Evolutionary conservation across 2,797 vertebrate genomes (phyloP).

Genomic region (Sebastiscus tertius): DNA sequence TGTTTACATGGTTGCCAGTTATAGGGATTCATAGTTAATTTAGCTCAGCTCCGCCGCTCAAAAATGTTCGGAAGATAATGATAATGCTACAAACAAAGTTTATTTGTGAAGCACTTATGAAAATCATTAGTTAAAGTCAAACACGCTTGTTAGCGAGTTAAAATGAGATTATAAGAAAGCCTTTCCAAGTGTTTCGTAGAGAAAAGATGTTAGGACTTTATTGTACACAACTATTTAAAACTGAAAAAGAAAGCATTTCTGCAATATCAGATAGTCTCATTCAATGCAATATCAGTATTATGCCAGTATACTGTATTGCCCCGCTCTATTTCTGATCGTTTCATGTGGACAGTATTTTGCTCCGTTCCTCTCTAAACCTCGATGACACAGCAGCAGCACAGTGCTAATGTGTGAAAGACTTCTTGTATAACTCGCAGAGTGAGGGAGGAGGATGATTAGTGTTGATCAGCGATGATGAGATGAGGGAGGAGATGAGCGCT

Average conservation of each 20-base stretch:
- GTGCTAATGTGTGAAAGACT: constrained; percentile 55
- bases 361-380: constrained; percentile 20
- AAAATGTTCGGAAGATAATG: background rate
- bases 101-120: background rate
- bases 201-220: background rate
- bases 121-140: background rate
- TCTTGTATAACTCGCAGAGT: constrained; percentile 62
- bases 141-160: too few relatives aligned
- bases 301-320: background rate
- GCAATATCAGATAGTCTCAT: background rate
- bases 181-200: background rate
- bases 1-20: background rate
- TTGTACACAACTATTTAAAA: background rate
- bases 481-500: constrained; percentile 65
- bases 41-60: background rate
- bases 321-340: background rate
- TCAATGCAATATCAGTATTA: background rate
- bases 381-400: constrained; percentile 39
- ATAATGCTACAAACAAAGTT: background rate
- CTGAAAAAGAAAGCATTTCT: background rate
- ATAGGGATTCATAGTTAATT: background rate
- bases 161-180: background rate
- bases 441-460: constrained; percentile 64
- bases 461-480: constrained; percentile 69
- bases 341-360: background rate